These are phyloP conservation scores for Syrrhaptes paradoxus DNA, from an alignment of 2,113 vertebrate genomes.

Conservation along the genomic window DNA sequence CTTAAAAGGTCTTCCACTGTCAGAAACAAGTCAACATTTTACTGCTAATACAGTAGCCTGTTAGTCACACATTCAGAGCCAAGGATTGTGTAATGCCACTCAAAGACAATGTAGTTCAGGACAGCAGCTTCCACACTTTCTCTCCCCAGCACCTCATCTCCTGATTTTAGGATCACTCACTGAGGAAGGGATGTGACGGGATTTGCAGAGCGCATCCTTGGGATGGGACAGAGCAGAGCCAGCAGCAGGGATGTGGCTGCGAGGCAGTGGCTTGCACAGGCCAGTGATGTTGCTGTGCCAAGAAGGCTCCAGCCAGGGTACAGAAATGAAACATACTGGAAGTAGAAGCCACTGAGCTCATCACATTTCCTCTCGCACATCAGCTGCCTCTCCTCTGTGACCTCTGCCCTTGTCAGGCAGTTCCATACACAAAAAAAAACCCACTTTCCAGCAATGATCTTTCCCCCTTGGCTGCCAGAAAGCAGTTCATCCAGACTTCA, in stretches of 20 bases:
- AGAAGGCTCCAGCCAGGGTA: neutral
- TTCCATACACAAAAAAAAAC: neutral
- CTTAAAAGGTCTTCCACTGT: conserved; percentile 87
- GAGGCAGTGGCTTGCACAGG: neutral
- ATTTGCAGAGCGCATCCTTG: neutral
- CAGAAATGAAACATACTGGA: neutral
- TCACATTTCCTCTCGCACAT: neutral
- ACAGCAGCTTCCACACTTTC: neutral
- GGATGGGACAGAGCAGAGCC: neutral
- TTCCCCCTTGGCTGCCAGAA: neutral
- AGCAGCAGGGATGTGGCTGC: neutral
- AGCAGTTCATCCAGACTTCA: neutral
- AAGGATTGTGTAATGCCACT: neutral
- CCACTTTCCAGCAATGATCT: neutral
- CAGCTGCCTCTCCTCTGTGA: neutral
- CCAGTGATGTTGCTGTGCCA: neutral
- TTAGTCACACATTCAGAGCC: neutral
- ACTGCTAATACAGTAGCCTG: neutral
- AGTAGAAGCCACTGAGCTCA: neutral
- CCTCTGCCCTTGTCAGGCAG: neutral
- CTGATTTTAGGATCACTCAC: neutral
- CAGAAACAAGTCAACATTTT: conserved; percentile 52
- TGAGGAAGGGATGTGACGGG: neutral
- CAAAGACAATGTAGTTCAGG: neutral
- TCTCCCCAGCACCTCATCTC: neutral